These are phyloP conservation scores for Baronia brevicornis DNA, from an alignment of 2,888 invertebrate species.

Conservation along the genomic window DNA sequence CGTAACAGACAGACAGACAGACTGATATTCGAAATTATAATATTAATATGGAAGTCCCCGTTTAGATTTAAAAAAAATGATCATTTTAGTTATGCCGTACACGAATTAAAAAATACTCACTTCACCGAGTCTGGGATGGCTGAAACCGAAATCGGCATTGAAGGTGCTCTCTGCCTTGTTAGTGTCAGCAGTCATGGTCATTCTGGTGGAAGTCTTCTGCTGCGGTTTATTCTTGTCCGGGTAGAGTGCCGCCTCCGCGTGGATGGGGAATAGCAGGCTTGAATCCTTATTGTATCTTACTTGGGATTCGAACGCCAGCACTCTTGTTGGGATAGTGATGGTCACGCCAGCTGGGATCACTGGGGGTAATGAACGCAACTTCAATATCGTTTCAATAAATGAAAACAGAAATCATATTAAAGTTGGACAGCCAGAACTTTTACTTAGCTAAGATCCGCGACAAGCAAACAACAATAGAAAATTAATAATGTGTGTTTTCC, in stretches of 20 bases:
- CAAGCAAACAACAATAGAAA: no score
- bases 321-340: constrained; percentile 80
- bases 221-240: constrained; percentile 83
- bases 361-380: constrained; percentile 25
- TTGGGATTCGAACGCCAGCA: constrained; percentile 77
- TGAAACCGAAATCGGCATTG: constrained; percentile 77
- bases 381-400: no score
- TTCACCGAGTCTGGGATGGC: constrained; percentile 80
- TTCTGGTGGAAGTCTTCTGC: constrained; percentile 78
- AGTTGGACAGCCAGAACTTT: no score
- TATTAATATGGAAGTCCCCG: no score
- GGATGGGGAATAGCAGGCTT: constrained; percentile 73
- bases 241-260: constrained; percentile 79
- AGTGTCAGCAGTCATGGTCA: constrained; percentile 68
- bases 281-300: constrained; percentile 61
- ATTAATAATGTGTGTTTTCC: no score
- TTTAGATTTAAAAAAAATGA: no score
- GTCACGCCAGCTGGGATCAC: constrained; percentile 68
- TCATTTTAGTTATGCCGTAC: no score
- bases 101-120: no score
- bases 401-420: no score
- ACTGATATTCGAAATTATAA: no score
- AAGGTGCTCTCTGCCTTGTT: constrained; percentile 64
- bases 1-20: no score
- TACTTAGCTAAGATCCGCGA: no score